phyloP scores from a whole-genome alignment of 2,888 invertebrate species.

The Tryphoninae sp. region DNA sequence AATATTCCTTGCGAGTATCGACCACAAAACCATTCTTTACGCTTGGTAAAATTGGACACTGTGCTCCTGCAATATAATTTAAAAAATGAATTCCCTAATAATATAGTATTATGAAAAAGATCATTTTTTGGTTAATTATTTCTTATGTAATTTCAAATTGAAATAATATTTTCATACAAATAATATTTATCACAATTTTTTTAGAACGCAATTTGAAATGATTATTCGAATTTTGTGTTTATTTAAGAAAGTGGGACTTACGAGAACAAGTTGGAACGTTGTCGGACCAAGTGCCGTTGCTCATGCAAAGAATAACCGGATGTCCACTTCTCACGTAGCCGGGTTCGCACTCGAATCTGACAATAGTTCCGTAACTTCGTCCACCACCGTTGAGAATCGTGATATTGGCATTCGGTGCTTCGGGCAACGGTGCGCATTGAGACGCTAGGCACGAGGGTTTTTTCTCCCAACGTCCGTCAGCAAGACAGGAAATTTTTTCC shows the following conservation, averaged over 20 bases:
- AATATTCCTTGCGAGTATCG: slow-evolving; percentile 89
- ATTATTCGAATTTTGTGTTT: too few species aligned
- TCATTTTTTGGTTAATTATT: not conserved
- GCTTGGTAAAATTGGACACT: slow-evolving; percentile 89
- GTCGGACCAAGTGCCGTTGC: slow-evolving; percentile 97
- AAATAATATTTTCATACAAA: not conserved
- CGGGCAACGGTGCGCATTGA: slow-evolving; percentile 93
- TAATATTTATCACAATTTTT: not conserved
- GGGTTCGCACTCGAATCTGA: slow-evolving; percentile 95
- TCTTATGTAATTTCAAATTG: too few species aligned
- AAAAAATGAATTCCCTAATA: not conserved
- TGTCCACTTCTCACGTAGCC: slow-evolving; percentile 94
- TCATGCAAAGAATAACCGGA: slow-evolving; percentile 96
- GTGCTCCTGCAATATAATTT: slow-evolving; percentile 82
- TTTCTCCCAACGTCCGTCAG: slow-evolving; percentile 96
- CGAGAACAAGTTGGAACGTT: slow-evolving; percentile 93
- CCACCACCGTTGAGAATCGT: slow-evolving; percentile 94
- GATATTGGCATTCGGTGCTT: slow-evolving; percentile 93
- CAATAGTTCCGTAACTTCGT: slow-evolving; percentile 95
- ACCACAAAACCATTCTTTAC: slow-evolving; percentile 94
- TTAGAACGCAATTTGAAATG: too few species aligned
- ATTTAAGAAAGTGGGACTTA: slow-evolving; percentile 76
- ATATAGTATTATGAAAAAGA: not conserved
- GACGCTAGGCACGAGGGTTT: slow-evolving; percentile 96
- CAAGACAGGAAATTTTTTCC: slow-evolving; percentile 93